Evolutionary conservation across 2,797 vertebrate species (phyloP), one percentile per base, ranked within the genome.

Genomic region (Xyrichtys novacula): DNA sequence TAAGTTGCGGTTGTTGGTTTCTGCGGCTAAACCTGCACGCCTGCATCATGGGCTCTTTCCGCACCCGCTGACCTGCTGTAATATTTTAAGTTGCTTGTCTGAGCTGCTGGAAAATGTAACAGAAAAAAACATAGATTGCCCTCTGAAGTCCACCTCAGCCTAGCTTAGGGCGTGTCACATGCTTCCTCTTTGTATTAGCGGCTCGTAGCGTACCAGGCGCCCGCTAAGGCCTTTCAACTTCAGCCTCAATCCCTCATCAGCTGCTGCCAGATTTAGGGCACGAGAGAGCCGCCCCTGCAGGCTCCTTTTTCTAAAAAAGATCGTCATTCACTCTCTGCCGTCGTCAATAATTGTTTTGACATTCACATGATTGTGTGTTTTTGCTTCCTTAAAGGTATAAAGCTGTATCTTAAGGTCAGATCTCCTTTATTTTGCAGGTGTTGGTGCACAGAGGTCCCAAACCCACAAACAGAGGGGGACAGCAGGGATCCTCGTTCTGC

Each of bases 111-210:
- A 78, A 50, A 85, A 80, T 65, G 49, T 19, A 59, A 56, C 36
- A 62, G 48, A 79, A 38, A 75, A 62, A 6, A 42, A 20, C 62
- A 65, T 78, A 61, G 49, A 65, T 71, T 10, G 61, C 12, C 69
- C 69, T 84, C 75, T 81, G 86, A 89, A 84, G 85, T 90, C 78
- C 68, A 67, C 71, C 56, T 79, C 34, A 76, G 78, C 71, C 65
- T 34, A 89, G 91, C 90, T 95, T 93, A 95, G 92, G 85, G 88
- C 72, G 89, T 69, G 90, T 96, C 96, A 97, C 96, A 96, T 96
- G 96, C 91, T 93, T 93, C 91, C 85, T 94, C 94, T 96, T 96
- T 95, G 94, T 86, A 89, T 93, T 84, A 90, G 84, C 89, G 59
- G 84, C 83, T 84, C 60, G 49, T 64, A 34, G 83, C 44, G 94